Conservation (phyloP, 2,797 vertebrate genomes). For the Picus viridis region DNA sequence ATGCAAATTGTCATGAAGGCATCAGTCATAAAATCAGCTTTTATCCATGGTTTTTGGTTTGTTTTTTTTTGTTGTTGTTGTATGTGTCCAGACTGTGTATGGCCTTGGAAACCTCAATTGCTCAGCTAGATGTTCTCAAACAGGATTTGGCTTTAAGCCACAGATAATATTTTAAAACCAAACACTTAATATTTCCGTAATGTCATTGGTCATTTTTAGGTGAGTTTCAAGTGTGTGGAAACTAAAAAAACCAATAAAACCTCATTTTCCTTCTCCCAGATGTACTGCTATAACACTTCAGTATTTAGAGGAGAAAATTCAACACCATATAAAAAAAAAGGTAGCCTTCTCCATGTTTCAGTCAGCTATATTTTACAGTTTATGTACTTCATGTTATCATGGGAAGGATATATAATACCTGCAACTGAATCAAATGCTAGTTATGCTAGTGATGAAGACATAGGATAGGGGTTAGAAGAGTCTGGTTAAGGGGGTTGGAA, state of each 20-base stretch:
- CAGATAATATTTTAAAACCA: too few species aligned
- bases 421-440: neutral
- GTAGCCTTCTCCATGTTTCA: neutral
- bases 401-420: neutral
- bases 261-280: neutral
- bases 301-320: neutral
- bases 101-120: neutral
- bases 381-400: neutral
- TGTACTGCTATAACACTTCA: rapidly evolving
- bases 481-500: neutral
- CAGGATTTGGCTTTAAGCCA: neutral
- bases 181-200: neutral
- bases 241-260: neutral
- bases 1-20: neutral
- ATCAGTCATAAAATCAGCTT: neutral
- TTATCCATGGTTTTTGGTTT: neutral
- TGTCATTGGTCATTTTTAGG: neutral
- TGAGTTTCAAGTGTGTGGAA: neutral
- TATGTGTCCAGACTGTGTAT: neutral
- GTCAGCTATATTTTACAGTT: neutral
- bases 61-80: too few species aligned
- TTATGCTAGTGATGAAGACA: neutral
- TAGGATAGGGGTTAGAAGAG: neutral
- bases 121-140: neutral
- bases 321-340: neutral